Percentiles rank a stretch among this genome's conserved stretches.
Evolutionary conservation across 2,888 invertebrate genomes (phyloP).

Genomic region (Ecliptopera silaceata): DNA sequence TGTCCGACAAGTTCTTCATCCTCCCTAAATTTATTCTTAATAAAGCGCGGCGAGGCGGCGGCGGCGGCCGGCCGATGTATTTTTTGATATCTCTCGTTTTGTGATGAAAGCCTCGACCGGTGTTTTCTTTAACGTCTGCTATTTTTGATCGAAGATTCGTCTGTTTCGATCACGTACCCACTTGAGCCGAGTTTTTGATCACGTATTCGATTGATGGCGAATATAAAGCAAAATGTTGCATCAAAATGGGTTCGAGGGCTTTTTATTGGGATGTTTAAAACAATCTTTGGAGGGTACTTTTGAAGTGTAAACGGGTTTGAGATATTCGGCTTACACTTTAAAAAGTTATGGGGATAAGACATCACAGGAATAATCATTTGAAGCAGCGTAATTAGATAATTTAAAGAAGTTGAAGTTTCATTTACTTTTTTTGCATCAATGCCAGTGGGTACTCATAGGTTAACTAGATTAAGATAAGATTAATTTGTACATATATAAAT

Average conservation of each 20-base stretch:
- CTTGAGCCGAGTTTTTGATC: conserved; percentile 35
- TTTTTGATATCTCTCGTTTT: conserved; percentile 79
- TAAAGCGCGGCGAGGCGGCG: conserved; percentile 78
- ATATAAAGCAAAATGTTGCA: conserved; percentile 27
- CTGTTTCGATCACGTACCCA: conserved; percentile 34
- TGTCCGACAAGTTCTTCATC: conserved; percentile 44
- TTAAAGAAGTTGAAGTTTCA: too few relatives aligned
- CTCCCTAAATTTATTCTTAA: conserved; percentile 82
- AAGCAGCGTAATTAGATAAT: too few relatives aligned
- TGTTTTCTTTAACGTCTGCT: conserved; percentile 53
- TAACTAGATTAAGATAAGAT: too few relatives aligned
- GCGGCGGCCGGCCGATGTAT: conserved; percentile 72
- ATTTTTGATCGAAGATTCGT: conserved; percentile 39
- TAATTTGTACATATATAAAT: too few relatives aligned
- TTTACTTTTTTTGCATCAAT: too few relatives aligned
- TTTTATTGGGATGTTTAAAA: conserved; percentile 23
- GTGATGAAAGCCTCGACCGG: conserved; percentile 63
- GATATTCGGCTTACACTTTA: neutral
- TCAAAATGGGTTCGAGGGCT: conserved; percentile 17
- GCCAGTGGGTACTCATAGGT: too few relatives aligned
- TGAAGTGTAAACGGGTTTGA: conserved; percentile 3
- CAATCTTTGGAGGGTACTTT: conserved; percentile 18
- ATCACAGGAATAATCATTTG: too few relatives aligned
- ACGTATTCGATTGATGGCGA: conserved; percentile 37
- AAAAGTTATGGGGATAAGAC: neutral